Evolutionary conservation across 2,113 vertebrate species (phyloP), one percentile per base, ranked within the genome.

Genomic region (Notarius quadriscutis): DNA sequence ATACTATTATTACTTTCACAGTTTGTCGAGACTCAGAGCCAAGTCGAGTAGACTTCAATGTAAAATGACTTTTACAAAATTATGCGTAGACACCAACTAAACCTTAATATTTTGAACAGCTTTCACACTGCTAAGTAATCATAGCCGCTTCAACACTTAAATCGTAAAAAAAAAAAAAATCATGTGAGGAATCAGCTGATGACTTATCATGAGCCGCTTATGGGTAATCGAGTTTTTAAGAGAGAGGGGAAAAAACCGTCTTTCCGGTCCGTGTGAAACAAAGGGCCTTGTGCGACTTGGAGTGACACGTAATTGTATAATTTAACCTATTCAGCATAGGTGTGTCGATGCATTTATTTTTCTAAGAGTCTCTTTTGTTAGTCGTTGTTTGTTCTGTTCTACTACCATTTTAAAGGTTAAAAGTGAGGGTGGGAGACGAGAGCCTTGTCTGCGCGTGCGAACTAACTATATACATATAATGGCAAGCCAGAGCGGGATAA

Each of bases 121-220:
- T 58, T 75, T 77, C 51, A 27, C 30, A 34, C 53, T 78, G 62
- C 67, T 69, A 67, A 53, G n/a, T 58, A 48, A 84, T 62, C 30
- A 55, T 55, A 20, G 10, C 72, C 18, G 30, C 75, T 86, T 41
- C 62, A n/a, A 27, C 30, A 22, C 22, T 53, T 27, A 80, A 80
- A 63, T 84, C 20, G 30, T 48, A 12, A 20, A 20, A 57, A 83
- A 92, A 71, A 74, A n/a, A 48, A 72, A 5, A 77, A 91, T 95
- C 93, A 94, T 91, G 93, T 95, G 94, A 94, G 55, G 20, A 62
- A 58, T 94, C 94, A 95, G 93, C 93, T 95, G 94, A 93, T 94
- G 94, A 93, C 63, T 0, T 7, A 0, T 2, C 4, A 10, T 18
- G 62, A 34, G 0, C 4, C 65, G 0, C 84, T 84, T 71, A 18